Evolutionary conservation across 2,113 vertebrate species (phyloP).

Genomic region (Lampris megalopsis): DNA sequence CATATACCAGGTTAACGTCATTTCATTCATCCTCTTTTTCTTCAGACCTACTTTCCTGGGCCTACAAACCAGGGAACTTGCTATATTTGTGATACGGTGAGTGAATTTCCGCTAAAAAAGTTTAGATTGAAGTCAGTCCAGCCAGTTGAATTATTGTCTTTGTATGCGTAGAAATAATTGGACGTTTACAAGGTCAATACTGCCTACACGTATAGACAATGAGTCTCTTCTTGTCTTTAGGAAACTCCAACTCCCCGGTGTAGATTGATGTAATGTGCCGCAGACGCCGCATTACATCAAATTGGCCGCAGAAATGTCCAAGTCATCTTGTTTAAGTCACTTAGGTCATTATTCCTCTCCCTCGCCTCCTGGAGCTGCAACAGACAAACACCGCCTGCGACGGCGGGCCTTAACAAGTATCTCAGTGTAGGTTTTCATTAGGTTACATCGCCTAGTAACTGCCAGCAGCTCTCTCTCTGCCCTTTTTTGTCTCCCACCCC

Average conservation of each 20-base stretch:
- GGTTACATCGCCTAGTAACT: constrained; percentile 60
- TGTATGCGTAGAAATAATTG: constrained; percentile 5
- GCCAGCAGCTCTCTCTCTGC: constrained; percentile 52
- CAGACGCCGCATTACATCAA: constrained; percentile 45
- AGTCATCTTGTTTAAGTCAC: constrained; percentile 50
- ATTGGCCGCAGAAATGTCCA: constrained; percentile 47
- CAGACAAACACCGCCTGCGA: constrained; percentile 15
- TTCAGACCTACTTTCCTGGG: too few species aligned
- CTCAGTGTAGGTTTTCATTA: constrained; percentile 47
- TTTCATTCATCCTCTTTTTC: too few species aligned
- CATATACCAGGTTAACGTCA: too few species aligned
- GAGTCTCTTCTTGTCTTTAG: background rate
- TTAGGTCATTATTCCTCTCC: constrained; percentile 45
- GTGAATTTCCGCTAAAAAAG: too few species aligned
- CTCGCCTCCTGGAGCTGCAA: constrained; percentile 18
- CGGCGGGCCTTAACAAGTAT: constrained; percentile 49
- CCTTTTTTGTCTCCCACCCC: constrained; percentile 18
- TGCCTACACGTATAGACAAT: background rate
- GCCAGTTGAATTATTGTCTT: background rate
- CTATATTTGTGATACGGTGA: too few species aligned
- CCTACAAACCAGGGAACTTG: too few species aligned
- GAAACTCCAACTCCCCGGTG: constrained; percentile 8
- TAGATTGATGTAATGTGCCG: constrained; percentile 16
- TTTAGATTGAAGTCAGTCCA: too few species aligned
- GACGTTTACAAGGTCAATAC: background rate